Evolutionary conservation across 2,888 invertebrate genomes (phyloP).

Genomic region (Watsonalla cultraria): DNA sequence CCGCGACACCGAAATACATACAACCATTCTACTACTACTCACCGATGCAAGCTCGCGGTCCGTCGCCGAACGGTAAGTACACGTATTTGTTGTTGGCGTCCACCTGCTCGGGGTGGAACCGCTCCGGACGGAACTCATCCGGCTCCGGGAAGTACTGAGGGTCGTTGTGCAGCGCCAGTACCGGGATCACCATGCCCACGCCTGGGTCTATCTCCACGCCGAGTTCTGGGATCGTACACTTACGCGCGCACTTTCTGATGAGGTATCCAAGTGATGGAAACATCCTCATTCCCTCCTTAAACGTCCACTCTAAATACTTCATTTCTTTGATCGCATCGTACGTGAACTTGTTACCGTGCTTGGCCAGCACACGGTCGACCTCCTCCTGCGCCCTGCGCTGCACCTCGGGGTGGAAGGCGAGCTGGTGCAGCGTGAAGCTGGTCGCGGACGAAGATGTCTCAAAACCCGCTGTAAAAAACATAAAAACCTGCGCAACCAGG

Average conservation of each 20-base stretch:
- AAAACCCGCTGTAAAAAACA: slow-evolving; percentile 54
- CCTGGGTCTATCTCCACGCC: slow-evolving; percentile 41
- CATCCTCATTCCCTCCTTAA: slow-evolving; percentile 49
- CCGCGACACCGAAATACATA: too few relatives aligned
- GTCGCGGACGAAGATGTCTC: slow-evolving; percentile 55
- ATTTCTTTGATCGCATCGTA: slow-evolving; percentile 29
- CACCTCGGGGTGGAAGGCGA: slow-evolving; percentile 42
- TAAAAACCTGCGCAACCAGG: slow-evolving; percentile 45
- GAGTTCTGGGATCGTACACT: slow-evolving; percentile 44
- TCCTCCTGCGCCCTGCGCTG: slow-evolving; percentile 43
- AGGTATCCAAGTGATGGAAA: slow-evolving; percentile 54
- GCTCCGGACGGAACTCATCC: slow-evolving; percentile 43
- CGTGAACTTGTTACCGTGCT: not conserved
- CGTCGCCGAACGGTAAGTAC: slow-evolving; percentile 56
- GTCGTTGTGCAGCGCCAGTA: slow-evolving; percentile 47
- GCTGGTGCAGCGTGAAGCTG: slow-evolving; percentile 49
- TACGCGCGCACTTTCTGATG: slow-evolving; percentile 32
- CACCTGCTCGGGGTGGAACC: slow-evolving; percentile 39
- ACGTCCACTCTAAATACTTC: slow-evolving; percentile 44
- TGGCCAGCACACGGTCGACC: slow-evolving; percentile 33
- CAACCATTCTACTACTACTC: slow-evolving; percentile 15
- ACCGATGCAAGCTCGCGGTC: slow-evolving; percentile 59
- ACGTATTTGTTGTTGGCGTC: slow-evolving; percentile 33
- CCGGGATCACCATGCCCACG: slow-evolving; percentile 34
- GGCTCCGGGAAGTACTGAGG: slow-evolving; percentile 46